These are phyloP conservation scores for Pedionomus torquatus DNA, from an alignment of 2,113 vertebrate species.

Conservation along the genomic window DNA sequence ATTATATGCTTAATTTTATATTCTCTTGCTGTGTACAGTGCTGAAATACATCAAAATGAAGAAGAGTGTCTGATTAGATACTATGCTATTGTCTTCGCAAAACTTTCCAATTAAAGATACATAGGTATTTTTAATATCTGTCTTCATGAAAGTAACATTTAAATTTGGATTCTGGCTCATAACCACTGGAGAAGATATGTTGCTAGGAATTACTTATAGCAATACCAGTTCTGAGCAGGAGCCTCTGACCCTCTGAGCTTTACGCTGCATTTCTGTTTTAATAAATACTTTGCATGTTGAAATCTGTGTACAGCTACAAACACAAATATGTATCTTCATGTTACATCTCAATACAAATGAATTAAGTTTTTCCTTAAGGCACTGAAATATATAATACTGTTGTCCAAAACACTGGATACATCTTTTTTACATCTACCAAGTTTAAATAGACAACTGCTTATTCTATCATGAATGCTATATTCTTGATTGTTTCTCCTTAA, in stretches of 20 bases:
- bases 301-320: background rate
- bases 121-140: background rate
- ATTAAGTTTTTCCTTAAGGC: background rate
- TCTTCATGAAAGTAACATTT: background rate
- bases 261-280: background rate
- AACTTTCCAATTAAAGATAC: background rate
- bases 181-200: background rate
- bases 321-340: background rate
- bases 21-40: background rate
- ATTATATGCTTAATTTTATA: background rate
- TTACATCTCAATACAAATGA: background rate
- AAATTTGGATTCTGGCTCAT: background rate
- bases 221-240: background rate
- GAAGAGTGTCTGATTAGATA: background rate
- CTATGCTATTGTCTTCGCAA: background rate
- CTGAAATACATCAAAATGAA: background rate
- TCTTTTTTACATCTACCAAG: background rate
- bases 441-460: background rate
- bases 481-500: background rate
- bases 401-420: background rate
- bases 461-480: background rate
- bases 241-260: background rate
- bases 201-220: background rate
- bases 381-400: background rate
- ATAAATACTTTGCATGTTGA: constrained; percentile 19